Evolutionary conservation across 2,113 vertebrate species (phyloP), one percentile per base, ranked within the genome.

Genomic region (Eubucco bourcierii): DNA sequence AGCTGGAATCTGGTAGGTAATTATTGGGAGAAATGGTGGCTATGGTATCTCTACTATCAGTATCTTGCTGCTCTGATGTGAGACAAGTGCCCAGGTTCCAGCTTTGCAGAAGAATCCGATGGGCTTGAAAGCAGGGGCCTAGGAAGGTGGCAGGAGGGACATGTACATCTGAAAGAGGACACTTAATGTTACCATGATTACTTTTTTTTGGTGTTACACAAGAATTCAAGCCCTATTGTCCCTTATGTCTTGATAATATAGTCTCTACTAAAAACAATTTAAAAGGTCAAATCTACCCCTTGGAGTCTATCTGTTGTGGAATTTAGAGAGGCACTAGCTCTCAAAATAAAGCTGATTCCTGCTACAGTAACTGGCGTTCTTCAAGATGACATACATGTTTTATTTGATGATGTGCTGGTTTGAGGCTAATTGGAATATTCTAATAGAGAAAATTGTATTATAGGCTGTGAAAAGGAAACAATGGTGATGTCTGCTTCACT

Each of bases 131-230:
- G 3, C 4, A 10, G 20, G 34, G 7, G 19, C 2, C 21, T 20
- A 4, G 37, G 66, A 15, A 33, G 59, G 9, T 37, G 20, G 17
- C 9, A 10, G 19, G 59, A 44, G 44, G 25, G 58, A 13, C 4
- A 6, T 1, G 0, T 6, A 17, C 11, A 21, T 41, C 41, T 12
- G 18, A 10, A 67, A 37, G 28, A 15, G 83, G 28, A 29, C 25
- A 8, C 47, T 16, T 60, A 7, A 17, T 65, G 7, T n/a, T 21
- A 17, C 11, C 8, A 4, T 8, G 18, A n/a, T 28, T 39, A 0
- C 4, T 41, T 46, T 56, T 53, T 61, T 44, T 28, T 28, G 13
- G 23, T 61, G 29, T 37, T 55, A 29, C 44, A 29, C 58, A 17
- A 70, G 46, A 33, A 50, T 55, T 37, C 12, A 33, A 29, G 21